Evolutionary conservation across 2,113 vertebrate genomes (phyloP).

Genomic region (Suricata suricatta): DNA sequence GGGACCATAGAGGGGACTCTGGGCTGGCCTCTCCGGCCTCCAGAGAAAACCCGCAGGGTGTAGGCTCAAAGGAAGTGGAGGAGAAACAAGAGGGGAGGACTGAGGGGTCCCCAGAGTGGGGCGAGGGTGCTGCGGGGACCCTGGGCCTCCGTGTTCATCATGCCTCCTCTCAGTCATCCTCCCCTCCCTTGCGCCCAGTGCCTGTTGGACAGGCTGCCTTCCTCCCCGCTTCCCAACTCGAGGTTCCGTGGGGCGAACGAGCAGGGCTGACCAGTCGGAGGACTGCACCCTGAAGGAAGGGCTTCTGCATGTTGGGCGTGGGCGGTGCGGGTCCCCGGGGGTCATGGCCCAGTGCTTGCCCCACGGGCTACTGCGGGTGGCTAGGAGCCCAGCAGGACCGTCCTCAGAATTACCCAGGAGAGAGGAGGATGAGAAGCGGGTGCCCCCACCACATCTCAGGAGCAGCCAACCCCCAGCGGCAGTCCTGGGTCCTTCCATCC

Average conservation of each 20-base stretch:
- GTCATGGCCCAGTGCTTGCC: not conserved
- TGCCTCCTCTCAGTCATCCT: accelerated
- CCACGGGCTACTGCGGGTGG: not conserved
- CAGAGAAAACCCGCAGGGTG: not conserved
- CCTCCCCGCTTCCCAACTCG: not conserved
- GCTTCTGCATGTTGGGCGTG: not conserved
- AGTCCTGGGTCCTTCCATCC: not conserved
- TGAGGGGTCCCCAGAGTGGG: not conserved
- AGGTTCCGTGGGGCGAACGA: not conserved
- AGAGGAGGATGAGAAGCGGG: not conserved
- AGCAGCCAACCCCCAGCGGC: not conserved
- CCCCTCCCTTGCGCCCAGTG: not conserved
- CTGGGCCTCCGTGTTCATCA: not conserved
- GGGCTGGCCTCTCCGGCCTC: not conserved
- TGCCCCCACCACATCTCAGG: not conserved
- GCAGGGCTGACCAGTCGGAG: not conserved
- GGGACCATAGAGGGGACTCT: not conserved
- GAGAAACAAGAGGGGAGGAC: not conserved
- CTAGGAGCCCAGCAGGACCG: not conserved
- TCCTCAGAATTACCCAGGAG: not conserved
- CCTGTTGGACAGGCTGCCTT: not conserved
- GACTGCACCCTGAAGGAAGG: not conserved
- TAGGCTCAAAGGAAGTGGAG: not conserved
- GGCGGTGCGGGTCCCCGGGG: not conserved
- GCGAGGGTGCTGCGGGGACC: not conserved